Conservation (phyloP, 2,888 invertebrate species). For the Himalopsyche kuldschensis region DNA sequence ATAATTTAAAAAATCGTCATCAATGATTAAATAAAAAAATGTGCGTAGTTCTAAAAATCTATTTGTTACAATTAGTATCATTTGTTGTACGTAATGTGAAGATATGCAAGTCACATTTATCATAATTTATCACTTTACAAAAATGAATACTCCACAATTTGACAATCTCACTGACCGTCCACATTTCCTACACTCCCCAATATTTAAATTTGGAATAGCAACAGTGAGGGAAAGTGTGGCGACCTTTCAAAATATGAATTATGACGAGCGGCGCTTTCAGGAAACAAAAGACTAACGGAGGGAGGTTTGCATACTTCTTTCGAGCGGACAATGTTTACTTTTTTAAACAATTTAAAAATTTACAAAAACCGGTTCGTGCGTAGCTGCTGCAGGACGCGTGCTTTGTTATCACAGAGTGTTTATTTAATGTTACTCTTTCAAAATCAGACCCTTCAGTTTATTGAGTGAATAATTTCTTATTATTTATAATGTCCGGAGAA, state of each 20-base stretch:
- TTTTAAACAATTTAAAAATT: conserved; percentile 11
- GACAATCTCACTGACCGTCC: background rate
- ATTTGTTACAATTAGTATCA: too few species aligned
- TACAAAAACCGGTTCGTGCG: conserved; percentile 26
- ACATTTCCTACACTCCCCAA: background rate
- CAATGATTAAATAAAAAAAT: too few species aligned
- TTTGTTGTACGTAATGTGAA: too few species aligned
- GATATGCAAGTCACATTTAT: too few species aligned
- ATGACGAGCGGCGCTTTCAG: conserved; percentile 4
- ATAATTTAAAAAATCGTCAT: too few species aligned
- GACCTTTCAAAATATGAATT: conserved; percentile 22
- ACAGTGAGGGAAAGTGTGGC: background rate
- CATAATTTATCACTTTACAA: background rate
- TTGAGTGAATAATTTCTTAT: conserved; percentile 36
- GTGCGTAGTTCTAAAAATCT: too few species aligned
- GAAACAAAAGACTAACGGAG: conserved; percentile 14
- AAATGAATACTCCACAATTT: background rate
- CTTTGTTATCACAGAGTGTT: conserved; percentile 27
- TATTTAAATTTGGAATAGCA: background rate
- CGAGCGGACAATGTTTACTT: conserved; percentile 22
- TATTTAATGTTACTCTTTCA: conserved; percentile 25
- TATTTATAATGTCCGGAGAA: conserved; percentile 18
- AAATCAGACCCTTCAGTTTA: conserved; percentile 25
- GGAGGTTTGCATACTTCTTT: conserved; percentile 2
- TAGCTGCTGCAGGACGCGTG: conserved; percentile 16